These are phyloP conservation scores for Chromis chromis DNA, from an alignment of 2,797 vertebrate genomes.

Conservation along the genomic window DNA sequence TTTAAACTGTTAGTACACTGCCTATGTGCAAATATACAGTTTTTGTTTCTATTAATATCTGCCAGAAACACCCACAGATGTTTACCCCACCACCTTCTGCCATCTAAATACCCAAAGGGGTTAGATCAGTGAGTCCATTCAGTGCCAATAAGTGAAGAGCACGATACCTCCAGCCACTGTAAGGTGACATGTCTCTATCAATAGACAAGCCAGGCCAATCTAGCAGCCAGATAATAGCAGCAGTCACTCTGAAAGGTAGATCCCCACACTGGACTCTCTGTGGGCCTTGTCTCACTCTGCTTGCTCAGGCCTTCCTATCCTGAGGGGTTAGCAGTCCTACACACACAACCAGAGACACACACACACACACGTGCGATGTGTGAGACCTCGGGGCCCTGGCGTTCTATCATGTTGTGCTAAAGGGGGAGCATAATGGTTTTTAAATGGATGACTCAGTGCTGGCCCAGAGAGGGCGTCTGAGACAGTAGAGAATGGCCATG, in stretches of 20 bases:
- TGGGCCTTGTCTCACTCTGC: slow-evolving; percentile 65
- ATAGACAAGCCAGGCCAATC: slow-evolving; percentile 76
- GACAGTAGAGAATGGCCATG: slow-evolving; percentile 81
- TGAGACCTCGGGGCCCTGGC: slow-evolving; percentile 68
- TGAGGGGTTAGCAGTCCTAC: slow-evolving; percentile 63
- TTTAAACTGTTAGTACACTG: not conserved
- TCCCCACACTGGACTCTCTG: slow-evolving; percentile 66
- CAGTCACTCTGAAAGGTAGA: slow-evolving; percentile 75
- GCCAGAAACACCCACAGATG: slow-evolving; percentile 32
- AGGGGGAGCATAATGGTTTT: slow-evolving; percentile 89
- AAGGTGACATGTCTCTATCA: slow-evolving; percentile 76
- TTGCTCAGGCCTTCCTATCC: slow-evolving; percentile 70
- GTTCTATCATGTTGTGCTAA: slow-evolving; percentile 90
- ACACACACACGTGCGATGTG: slow-evolving; percentile 52
- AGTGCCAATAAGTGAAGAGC: slow-evolving; percentile 59
- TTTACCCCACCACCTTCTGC: slow-evolving; percentile 30
- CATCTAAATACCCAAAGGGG: slow-evolving; percentile 37
- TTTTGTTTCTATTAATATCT: slow-evolving; percentile 18
- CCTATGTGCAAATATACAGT: not conserved
- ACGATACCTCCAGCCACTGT: slow-evolving; percentile 72
- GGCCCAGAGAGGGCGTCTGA: slow-evolving; percentile 77
- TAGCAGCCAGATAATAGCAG: slow-evolving; percentile 80
- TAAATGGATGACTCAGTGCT: slow-evolving; percentile 87
- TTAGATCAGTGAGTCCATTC: slow-evolving; percentile 57
- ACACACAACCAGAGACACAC: slow-evolving; percentile 49